Evolutionary conservation across 2,113 vertebrate genomes (phyloP), one percentile per base, ranked within the genome.

Genomic region (Verasper variegatus): DNA sequence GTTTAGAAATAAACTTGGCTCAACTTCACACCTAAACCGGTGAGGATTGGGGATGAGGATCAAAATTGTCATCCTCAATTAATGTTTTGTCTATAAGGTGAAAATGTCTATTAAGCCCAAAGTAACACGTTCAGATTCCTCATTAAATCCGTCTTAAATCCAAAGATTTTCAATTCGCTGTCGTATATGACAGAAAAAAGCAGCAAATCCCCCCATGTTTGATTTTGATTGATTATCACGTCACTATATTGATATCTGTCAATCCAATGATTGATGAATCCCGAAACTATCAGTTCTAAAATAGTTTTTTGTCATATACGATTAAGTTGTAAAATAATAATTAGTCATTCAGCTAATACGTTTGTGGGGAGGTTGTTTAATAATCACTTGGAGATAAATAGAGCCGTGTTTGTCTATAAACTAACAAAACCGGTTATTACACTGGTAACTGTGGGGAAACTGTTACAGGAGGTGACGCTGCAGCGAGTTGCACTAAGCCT

Each of bases 401-500:
- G 51, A 63, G 11, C 5, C 24, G 62, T 74, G 51, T 60, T 61
- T 58, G 61, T 66, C 56, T 60, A 8, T 69, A 51, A 68, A 73
- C 40, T 62, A 45, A 24, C 59, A 9, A 68, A 74, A 56, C 60
- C 68, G 51, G 31, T 31, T 31, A 31, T 31, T 31, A 31, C 6
- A 31, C 31, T 8, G 31, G 56, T 42, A 60, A 66, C 66, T 59
- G n/a, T 62, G 27, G 47, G 77, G 40, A 82, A 84, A 72, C 27
- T 12, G 51, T 76, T 60, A 65, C 62, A 14, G 35, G 47, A 72
- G 58, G 66, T 68, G 24, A 52, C 12, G 13, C 59, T 68, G 67
- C 56, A 82, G 68, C 73, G 71, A 65, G 80, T 61, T 70, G 60
- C 81, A 52, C 74, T 85, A 84, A 84, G 11, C 68, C 67, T 24